Conservation (phyloP, 2,888 invertebrate species). For the Drosophila borborema region DNA sequence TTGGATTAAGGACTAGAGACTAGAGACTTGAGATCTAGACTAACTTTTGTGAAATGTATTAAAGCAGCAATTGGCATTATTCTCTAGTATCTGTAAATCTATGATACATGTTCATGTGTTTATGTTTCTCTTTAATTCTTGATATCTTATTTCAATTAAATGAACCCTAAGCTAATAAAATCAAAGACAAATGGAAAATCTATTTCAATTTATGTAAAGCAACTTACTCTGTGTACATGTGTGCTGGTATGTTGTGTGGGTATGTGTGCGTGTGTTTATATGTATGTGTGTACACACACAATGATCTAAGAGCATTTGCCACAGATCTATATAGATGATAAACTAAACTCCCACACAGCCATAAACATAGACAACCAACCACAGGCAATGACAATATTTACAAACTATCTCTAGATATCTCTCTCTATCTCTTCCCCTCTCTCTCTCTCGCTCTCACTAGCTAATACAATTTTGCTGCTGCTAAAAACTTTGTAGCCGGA, state of each 20-base stretch:
- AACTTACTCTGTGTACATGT: neutral
- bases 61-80: neutral
- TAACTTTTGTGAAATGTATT: too few species aligned
- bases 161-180: neutral
- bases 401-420: slow-evolving; percentile 13
- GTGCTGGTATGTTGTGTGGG: too few species aligned
- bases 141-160: neutral
- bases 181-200: neutral
- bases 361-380: slow-evolving; percentile 1
- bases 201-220: neutral
- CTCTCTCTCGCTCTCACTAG: neutral
- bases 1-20: too few species aligned
- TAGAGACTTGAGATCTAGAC: too few species aligned
- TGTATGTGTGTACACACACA: neutral
- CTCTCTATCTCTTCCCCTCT: neutral
- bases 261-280: neutral
- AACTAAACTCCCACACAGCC: slow-evolving; percentile 3
- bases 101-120: neutral
- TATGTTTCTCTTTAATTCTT: neutral
- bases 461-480: slow-evolving; percentile 10
- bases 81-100: neutral
- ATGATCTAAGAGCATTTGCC: slow-evolving; percentile 5
- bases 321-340: slow-evolving; percentile 5
- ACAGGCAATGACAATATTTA: slow-evolving; percentile 22
- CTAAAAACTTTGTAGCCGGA: slow-evolving; percentile 66